Conservation (phyloP, 2,888 invertebrate genomes). For the Plutella xylostella region DNA sequence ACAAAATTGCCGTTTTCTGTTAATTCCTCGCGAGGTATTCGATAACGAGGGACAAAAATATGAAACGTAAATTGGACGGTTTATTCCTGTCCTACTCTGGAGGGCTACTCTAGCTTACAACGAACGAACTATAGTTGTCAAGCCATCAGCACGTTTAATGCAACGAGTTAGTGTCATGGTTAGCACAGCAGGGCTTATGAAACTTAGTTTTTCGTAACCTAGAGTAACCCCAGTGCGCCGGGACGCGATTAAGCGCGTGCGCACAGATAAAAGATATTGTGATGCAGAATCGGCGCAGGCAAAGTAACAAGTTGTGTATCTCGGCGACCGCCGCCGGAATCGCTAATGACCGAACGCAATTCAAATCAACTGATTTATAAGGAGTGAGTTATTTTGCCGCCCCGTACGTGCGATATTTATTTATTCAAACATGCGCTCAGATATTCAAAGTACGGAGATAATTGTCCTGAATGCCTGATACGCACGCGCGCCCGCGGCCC, state of each 20-base stretch:
- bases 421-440: conserved; percentile 47
- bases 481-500: conserved; percentile 18
- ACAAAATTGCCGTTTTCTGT: not conserved
- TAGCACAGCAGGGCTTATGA: no score
- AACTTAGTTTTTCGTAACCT: not conserved
- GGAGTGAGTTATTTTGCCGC: conserved; percentile 56
- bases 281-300: conserved; percentile 14
- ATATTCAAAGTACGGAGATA: conserved; percentile 41
- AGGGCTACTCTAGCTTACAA: no score
- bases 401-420: conserved; percentile 36
- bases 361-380: conserved; percentile 66
- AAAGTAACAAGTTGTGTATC: conserved; percentile 66
- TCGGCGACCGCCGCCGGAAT: conserved; percentile 45
- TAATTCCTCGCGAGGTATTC: not conserved
- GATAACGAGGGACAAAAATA: not conserved
- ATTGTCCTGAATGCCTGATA: conserved; percentile 33
- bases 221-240: not conserved
- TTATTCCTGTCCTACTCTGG: not conserved
- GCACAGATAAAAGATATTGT: conserved; percentile 5
- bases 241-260: no score
- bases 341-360: conserved; percentile 61
- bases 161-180: no score
- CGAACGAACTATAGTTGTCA: no score
- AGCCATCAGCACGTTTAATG: no score
- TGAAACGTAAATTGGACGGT: not conserved